Base-by-base conservation (phyloP, 2,797 vertebrate genomes). In the Gallinago nigripennis region DNA sequence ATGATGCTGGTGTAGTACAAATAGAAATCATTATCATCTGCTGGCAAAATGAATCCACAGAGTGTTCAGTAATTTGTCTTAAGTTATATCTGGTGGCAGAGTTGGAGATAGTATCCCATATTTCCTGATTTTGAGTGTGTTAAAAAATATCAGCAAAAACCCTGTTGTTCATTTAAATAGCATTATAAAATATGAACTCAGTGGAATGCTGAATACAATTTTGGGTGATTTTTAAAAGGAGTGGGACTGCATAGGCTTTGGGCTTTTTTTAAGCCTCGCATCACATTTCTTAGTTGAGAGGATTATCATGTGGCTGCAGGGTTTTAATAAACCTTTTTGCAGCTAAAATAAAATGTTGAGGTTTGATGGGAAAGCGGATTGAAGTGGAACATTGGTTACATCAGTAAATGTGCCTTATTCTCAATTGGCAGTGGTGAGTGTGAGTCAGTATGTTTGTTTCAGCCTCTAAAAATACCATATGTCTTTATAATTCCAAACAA, bases 401-500 rank as follows among this genome's bases (percentile, higher is more conserved):
- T 92, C 95, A 97, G 95, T 95, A 94, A 95, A 94, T 95, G 81
- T 88, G 95, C 83, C 93, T 94, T 96, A 93, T 95, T 96, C 90
- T 97, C 75, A 94, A 50, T 86, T 97, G 95, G 94, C 94, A 96
- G 94, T 77, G 88, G 81, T 70, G 75, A 95, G 77, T 82, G 90
- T 96, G 96, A 97, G 90, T 97, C 95, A 97, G 96, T 92, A 84
- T 95, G 94, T 97, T 97, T 97, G 88, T 95, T 97, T 97, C 95
- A 95, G 90, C 78, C 94, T 94, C 95, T 97, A 97, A 97, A 97
- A 97, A 96, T 95, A 97, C 88, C 95, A 19, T 94, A 79, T 93
- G 94, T 91, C 95, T 94, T 90, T 95, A 68, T 93, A 94, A 90
- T 90, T 93, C 93, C 92, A 95, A 95, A 92, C 86, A 94, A 95